Base-by-base conservation (phyloP, 64 coral and sea anemone genomes). In the Hydrozoanthus tunicans region DNA sequence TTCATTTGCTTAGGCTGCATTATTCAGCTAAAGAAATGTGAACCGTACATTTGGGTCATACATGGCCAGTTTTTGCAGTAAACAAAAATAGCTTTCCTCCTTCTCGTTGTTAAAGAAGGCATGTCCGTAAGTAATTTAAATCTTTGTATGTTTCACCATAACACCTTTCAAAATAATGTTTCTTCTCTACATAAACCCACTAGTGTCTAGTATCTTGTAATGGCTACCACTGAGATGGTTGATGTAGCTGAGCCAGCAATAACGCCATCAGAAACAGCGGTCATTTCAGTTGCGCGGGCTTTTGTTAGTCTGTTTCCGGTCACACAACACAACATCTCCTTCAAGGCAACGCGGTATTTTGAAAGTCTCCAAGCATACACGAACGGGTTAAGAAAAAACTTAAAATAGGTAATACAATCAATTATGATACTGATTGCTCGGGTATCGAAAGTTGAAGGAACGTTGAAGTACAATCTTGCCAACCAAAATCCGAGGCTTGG, bases 321-420 rank as follows among this genome's bases (percentile, higher is more conserved):
- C 1, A 14, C 27, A 8, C 80, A 82, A 51, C 80, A 62, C 11
- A 82, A 7, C 27, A 82, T 6, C 65, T 82, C 80, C 27, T 32
- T 3, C 60, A 82, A 65, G 14, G 80, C 80, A 64, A 32, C 6
- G 25, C 80, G 80, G 14, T 82, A 82, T 53, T 82, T 82, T 51
- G 80, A 65, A 17, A 82, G 32, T 82, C 80, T 82, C 80, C 80
- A 82, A 3, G 80, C 80, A 64, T 82, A 82, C 58, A 82, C 80
- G 65, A 82, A 82, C 12, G 80, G 59, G 60, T 82, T 82, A 14
- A 82, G 80, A 61, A 82, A 60, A 32, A 64, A 82, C 27, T 82
- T 82, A 6, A 52, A 5, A 64, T 64, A 82, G 5, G 65, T 15
- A 43, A 65, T 3, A 65, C 80, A 82, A 0, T 82, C 61, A 15